These are phyloP conservation scores for Catagonus wagneri DNA, from an alignment of 2,113 vertebrate genomes.

Conservation along the genomic window DNA sequence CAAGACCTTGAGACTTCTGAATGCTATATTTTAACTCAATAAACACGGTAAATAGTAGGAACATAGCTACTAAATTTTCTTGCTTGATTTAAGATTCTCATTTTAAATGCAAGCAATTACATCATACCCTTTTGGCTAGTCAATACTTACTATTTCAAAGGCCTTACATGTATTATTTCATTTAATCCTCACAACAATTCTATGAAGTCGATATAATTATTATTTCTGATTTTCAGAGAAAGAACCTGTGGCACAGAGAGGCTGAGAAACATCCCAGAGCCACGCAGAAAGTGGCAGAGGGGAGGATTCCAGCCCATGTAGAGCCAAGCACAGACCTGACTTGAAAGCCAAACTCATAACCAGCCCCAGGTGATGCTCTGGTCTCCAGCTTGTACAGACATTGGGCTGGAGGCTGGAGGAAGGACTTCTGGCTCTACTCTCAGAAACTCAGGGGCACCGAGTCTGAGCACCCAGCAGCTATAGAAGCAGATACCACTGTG, in stretches of 20 bases:
- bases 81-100: slow-evolving; percentile 9
- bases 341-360: neutral
- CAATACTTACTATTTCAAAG: neutral
- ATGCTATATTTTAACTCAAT: slow-evolving; percentile 8
- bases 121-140: neutral
- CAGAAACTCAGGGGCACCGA: neutral
- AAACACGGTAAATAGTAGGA: neutral
- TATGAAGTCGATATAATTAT: neutral
- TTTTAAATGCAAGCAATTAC: slow-evolving; percentile 13
- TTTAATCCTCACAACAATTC: neutral
- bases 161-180: neutral
- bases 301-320: neutral
- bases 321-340: neutral
- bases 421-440: neutral
- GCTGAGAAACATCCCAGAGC: neutral
- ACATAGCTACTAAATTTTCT: neutral
- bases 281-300: neutral
- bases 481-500: neutral
- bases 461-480: neutral
- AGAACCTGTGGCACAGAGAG: neutral
- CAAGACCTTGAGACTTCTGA: neutral
- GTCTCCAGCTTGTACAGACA: neutral
- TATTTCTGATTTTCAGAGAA: neutral
- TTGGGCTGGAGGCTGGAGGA: neutral
- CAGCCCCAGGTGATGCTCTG: neutral